phyloP scores from a whole-genome alignment of 2,113 vertebrate species.

The Sclerurus mexicanus region DNA sequence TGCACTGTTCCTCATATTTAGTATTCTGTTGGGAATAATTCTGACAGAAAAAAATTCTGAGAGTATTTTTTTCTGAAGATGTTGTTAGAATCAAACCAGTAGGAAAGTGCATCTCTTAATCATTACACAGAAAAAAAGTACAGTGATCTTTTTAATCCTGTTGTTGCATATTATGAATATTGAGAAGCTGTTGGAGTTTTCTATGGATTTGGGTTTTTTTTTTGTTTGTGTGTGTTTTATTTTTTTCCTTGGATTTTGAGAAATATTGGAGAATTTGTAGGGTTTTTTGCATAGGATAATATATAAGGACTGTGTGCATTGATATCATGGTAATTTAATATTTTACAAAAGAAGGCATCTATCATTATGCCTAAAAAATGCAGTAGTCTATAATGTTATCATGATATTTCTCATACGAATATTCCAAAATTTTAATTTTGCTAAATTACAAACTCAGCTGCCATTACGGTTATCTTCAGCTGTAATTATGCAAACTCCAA shows the following conservation, averaged over 20 bases:
- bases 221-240: neutral
- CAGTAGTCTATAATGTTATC: neutral
- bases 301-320: neutral
- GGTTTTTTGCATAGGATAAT: neutral
- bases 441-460: neutral
- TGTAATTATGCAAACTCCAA: neutral
- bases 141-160: neutral
- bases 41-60: neutral
- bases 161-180: neutral
- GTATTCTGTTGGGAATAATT: neutral
- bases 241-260: neutral
- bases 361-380: neutral
- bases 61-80: neutral
- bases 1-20: neutral
- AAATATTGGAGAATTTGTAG: neutral
- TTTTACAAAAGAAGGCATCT: neutral
- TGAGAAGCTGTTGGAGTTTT: neutral
- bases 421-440: neutral
- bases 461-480: neutral
- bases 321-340: neutral
- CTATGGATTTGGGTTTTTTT: neutral
- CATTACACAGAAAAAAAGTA: neutral
- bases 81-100: neutral
- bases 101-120: neutral
- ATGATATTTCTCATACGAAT: neutral